A percentile compares a stretch with the other conserved stretches of the same genome.
These are phyloP conservation scores for Cinclus cinclus DNA, from an alignment of 2,113 vertebrate species.

Conservation along the genomic window DNA sequence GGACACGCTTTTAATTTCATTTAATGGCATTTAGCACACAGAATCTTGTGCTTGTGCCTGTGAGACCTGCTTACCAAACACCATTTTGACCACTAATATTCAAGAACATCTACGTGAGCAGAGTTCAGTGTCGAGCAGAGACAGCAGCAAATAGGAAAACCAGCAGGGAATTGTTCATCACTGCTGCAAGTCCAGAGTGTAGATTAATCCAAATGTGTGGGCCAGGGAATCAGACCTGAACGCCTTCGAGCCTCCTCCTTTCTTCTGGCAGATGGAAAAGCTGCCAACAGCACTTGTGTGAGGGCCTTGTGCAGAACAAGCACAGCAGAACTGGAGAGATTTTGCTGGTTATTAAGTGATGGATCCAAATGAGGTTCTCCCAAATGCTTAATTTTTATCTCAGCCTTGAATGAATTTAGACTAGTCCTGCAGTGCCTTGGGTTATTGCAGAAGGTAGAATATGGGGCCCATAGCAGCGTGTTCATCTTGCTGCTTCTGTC, in stretches of 20 bases:
- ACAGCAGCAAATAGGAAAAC: background rate
- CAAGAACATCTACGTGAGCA: background rate
- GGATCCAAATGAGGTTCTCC: background rate
- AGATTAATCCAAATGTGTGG: background rate
- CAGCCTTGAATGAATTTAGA: background rate
- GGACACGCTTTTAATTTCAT: rapidly evolving
- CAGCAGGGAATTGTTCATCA: background rate
- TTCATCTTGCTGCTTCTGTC: background rate
- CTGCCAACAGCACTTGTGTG: background rate
- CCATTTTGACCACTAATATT: background rate
- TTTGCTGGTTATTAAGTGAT: background rate
- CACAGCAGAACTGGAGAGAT: background rate
- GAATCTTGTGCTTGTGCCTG: background rate
- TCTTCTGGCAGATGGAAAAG: background rate
- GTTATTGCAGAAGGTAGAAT: background rate
- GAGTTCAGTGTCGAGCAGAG: background rate
- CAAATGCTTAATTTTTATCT: rapidly evolving
- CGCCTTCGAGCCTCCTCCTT: background rate
- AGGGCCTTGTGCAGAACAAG: background rate
- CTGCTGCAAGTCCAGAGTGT: background rate
- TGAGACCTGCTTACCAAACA: rapidly evolving
- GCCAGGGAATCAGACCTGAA: background rate
- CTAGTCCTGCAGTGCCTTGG: background rate
- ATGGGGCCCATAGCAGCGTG: rapidly evolving
- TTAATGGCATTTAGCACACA: background rate